Evolutionary conservation across 2,888 invertebrate genomes (phyloP).

Genomic region (Cheilosia grossa): DNA sequence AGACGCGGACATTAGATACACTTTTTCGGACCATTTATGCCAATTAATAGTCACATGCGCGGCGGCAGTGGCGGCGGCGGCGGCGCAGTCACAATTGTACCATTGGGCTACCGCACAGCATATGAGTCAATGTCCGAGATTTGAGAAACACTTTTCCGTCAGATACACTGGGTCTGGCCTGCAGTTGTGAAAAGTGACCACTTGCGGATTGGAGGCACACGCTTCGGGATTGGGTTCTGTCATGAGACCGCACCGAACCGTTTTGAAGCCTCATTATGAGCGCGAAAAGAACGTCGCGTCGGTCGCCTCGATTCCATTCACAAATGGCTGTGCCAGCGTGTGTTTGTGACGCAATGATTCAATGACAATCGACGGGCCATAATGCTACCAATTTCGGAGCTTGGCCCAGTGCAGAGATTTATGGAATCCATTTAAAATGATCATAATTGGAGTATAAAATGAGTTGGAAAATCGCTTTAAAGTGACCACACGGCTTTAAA

Average conservation of each 20-base stretch:
- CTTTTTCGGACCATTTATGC: slow-evolving; percentile 72
- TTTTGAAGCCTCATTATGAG: slow-evolving; percentile 72
- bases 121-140: slow-evolving; percentile 74
- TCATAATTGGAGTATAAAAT: slow-evolving; percentile 83
- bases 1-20: slow-evolving; percentile 66
- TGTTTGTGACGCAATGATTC: slow-evolving; percentile 66
- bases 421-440: slow-evolving; percentile 82
- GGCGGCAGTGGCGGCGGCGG: slow-evolving; percentile 23
- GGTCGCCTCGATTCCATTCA: slow-evolving; percentile 59
- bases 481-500: slow-evolving; percentile 44
- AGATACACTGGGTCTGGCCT: slow-evolving; percentile 52
- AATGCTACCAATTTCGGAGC: slow-evolving; percentile 73
- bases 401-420: slow-evolving; percentile 78
- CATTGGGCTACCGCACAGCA: slow-evolving; percentile 45
- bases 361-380: slow-evolving; percentile 74
- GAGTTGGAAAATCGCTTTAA: slow-evolving; percentile 81
- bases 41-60: slow-evolving; percentile 74
- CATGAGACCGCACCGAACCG: slow-evolving; percentile 35
- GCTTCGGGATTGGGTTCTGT: slow-evolving; percentile 56
- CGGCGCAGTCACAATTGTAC: slow-evolving; percentile 13
- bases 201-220: slow-evolving; percentile 59
- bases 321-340: slow-evolving; percentile 41
- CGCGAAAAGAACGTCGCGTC: slow-evolving; percentile 66
- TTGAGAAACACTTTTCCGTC: slow-evolving; percentile 75
- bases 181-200: slow-evolving; percentile 41